Evolutionary conservation across 1,140 invertebrate genomes (phyloP), one percentile per base, ranked within the genome.

Genomic region (Ips nitidus): DNA sequence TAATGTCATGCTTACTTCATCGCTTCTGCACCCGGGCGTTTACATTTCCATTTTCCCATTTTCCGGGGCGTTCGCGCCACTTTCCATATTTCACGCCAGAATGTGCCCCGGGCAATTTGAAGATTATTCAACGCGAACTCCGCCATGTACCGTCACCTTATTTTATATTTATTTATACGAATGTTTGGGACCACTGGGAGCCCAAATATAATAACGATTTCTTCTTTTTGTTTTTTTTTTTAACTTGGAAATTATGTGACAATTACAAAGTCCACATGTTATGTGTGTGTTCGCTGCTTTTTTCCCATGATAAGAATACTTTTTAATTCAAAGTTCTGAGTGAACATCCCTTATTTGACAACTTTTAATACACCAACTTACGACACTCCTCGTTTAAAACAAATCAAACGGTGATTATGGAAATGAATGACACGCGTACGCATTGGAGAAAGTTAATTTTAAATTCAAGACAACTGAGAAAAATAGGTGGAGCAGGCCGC

Each of bases 51-150:
- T 70, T 68, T 75, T 74, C 73, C 74, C 75, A 72, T 75, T 76
- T 75, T 72, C 72, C 66, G 52, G 59, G 65, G 71, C 64, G 69
- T 70, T 72, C 66, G 52, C 71, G 73, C 70, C 66, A 60, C 41
- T 68, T 68, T 60, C 66, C 73, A 74, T 74, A 77, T 78, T 78
- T 78, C 74, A 77, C 70, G 68, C 70, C 69, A 66, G 71, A 78
- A 76, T 77, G 76, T 77, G 76, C 78, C 75, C 75, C 71, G 69
- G 76, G 74, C 77, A 78, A 77, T 77, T 79, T 77, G 77, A 78
- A 79, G 78, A 79, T 79, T 79, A 77, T 79, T 79, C 78, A 79
- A 78, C 78, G 76, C 76, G 76, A 78, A 79, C 74, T 77, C 73
- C 69, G 76, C 68, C 71, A 73, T 77, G 74, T 75, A 76, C 72